A percentile compares a stretch with the other conserved stretches of the same genome.
These are phyloP conservation scores for Felis chaus DNA, from an alignment of 2,113 vertebrate species.

Conservation along the genomic window DNA sequence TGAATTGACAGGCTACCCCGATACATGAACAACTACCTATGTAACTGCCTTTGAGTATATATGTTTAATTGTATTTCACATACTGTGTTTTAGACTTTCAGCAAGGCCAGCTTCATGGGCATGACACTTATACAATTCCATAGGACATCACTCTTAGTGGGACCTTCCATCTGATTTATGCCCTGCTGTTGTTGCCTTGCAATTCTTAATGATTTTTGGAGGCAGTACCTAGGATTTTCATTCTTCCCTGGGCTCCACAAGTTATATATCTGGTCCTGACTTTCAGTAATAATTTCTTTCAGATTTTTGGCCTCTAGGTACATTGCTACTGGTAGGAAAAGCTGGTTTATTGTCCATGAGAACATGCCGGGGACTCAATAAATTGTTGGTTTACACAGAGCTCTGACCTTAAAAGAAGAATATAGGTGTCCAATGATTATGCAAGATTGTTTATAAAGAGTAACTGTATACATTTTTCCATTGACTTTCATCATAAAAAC, in stretches of 20 bases:
- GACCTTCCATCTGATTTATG: neutral
- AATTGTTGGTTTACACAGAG: neutral
- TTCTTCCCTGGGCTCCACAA: neutral
- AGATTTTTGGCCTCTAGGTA: neutral
- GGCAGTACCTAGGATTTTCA: neutral
- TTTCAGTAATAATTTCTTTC: neutral
- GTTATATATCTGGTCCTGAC: neutral
- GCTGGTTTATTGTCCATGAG: neutral
- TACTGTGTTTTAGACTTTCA: neutral
- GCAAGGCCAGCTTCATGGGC: neutral
- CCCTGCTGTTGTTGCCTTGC: neutral
- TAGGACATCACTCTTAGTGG: neutral
- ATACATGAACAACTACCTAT: neutral
- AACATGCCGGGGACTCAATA: neutral
- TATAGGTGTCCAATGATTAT: neutral
- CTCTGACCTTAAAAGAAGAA: neutral
- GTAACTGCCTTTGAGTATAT: neutral
- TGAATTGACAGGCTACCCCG: neutral
- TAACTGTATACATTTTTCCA: neutral
- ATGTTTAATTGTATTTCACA: neutral
- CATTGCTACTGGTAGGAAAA: neutral
- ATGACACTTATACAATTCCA: fast-evolving
- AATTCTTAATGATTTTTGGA: neutral
- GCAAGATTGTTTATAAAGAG: neutral
- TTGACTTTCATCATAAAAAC: neutral